phyloP scores from a whole-genome alignment of 1,140 invertebrate species.

The Brachionus rubens region DNA sequence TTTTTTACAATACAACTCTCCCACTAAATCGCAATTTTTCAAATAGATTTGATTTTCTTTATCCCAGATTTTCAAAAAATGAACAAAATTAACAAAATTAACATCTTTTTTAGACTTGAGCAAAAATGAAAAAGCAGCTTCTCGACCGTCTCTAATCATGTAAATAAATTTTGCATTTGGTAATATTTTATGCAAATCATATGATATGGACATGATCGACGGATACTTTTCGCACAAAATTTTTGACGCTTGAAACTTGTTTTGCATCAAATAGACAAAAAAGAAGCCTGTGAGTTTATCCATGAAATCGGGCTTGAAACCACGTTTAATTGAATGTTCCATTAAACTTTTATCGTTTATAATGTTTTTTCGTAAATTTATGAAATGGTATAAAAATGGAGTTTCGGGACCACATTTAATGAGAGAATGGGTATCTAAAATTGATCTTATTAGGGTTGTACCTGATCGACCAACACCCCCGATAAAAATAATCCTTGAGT shows the following conservation, averaged over 20 bases:
- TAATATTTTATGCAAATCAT: conserved; percentile 66
- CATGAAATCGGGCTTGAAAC: conserved; percentile 83
- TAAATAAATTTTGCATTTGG: conserved; percentile 87
- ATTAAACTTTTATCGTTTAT: conserved; percentile 83
- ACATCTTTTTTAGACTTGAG: conserved; percentile 89
- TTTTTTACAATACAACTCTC: conserved; percentile 76
- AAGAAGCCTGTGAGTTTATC: conserved; percentile 92
- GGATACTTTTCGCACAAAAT: conserved; percentile 97
- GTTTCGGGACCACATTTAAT: conserved; percentile 97
- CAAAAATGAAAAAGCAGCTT: conserved; percentile 94
- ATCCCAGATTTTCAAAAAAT: neutral
- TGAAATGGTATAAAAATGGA: conserved; percentile 85
- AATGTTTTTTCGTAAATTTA: conserved; percentile 83
- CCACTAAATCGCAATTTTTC: conserved; percentile 65
- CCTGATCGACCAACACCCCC: conserved; percentile 93
- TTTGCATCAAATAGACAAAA: conserved; percentile 75
- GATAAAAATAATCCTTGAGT: conserved; percentile 68
- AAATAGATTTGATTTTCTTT: neutral
- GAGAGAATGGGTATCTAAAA: conserved; percentile 94
- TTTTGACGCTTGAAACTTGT: conserved; percentile 83
- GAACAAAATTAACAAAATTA: conserved; percentile 54
- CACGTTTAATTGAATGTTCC: conserved; percentile 72
- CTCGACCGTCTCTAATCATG: conserved; percentile 94
- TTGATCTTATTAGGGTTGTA: conserved; percentile 91
- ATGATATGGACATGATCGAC: conserved; percentile 90